Evolutionary conservation across 2,888 invertebrate species (phyloP).

Genomic region (Amiota minor): DNA sequence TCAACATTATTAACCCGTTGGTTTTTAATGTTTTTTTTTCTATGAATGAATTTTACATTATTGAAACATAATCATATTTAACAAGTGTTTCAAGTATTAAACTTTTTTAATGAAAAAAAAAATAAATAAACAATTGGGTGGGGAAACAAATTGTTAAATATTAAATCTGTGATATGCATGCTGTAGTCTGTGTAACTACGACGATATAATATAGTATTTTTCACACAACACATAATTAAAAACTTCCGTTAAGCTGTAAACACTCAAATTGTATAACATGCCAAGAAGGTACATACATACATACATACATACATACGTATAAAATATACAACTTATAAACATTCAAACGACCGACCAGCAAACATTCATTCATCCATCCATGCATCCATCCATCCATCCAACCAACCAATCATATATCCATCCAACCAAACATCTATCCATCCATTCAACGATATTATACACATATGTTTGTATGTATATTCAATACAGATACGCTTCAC

Average conservation of each 20-base stretch:
- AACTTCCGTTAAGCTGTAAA: constrained; percentile 50
- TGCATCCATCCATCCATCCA: too few species aligned
- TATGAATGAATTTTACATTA: too few species aligned
- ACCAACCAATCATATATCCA: too few species aligned
- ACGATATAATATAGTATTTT: neutral
- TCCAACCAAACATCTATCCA: constrained; percentile 31
- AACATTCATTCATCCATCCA: too few species aligned
- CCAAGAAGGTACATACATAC: constrained; percentile 25
- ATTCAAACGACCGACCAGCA: constrained; percentile 40
- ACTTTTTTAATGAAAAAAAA: neutral
- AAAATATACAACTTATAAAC: neutral
- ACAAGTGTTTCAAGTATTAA: neutral
- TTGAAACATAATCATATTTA: neutral
- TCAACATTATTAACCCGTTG: too few species aligned
- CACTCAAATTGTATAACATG: constrained; percentile 29
- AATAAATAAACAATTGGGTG: neutral
- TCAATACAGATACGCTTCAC: constrained; percentile 41
- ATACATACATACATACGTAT: neutral
- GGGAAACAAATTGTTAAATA: neutral
- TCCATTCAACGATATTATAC: constrained; percentile 47
- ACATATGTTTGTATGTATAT: constrained; percentile 35
- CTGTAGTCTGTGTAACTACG: too few species aligned
- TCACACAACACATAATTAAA: constrained; percentile 55
- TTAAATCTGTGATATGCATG: constrained; percentile 12
- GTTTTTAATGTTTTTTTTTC: too few species aligned